A percentile compares a stretch with the other conserved stretches of the same genome.
phyloP scores from a whole-genome alignment of 2,113 vertebrate genomes.

The Sinocyclocheilus grahami region DNA sequence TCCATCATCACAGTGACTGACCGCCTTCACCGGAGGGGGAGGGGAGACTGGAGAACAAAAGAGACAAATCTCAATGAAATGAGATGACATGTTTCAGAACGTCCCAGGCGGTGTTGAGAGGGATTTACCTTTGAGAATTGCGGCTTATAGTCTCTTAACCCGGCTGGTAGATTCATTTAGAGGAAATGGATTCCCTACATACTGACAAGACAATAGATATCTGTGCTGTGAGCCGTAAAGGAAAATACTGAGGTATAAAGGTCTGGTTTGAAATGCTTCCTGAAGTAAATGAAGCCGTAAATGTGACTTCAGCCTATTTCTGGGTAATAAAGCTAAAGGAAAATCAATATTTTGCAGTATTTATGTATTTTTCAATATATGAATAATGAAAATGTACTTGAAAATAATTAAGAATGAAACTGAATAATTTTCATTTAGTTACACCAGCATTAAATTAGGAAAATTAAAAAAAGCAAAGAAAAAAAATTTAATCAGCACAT shows the following conservation, averaged over 20 bases:
- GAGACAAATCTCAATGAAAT: constrained; percentile 76
- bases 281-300: background rate
- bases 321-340: background rate
- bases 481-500: too few relatives aligned
- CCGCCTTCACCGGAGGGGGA: constrained; percentile 54
- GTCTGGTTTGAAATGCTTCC: constrained; percentile 59
- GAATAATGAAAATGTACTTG: background rate
- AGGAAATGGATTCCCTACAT: constrained; percentile 62
- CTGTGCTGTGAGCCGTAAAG: constrained; percentile 53
- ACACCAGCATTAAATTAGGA: background rate
- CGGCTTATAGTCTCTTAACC: constrained; percentile 73
- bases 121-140: constrained; percentile 76
- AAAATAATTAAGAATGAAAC: background rate
- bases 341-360: background rate
- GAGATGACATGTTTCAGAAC: constrained; percentile 73
- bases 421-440: background rate
- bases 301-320: constrained; percentile 3
- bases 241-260: constrained; percentile 57
- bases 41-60: constrained; percentile 71
- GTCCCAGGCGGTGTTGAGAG: constrained; percentile 55
- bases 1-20: constrained; percentile 68
- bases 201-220: constrained; percentile 28
- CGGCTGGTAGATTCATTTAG: constrained; percentile 68
- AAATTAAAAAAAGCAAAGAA: too few relatives aligned
- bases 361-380: background rate